A percentile compares a stretch with the other conserved stretches of the same genome.
These are phyloP conservation scores for Luperina nickerlii DNA, from an alignment of 2,888 invertebrate species.

Conservation along the genomic window DNA sequence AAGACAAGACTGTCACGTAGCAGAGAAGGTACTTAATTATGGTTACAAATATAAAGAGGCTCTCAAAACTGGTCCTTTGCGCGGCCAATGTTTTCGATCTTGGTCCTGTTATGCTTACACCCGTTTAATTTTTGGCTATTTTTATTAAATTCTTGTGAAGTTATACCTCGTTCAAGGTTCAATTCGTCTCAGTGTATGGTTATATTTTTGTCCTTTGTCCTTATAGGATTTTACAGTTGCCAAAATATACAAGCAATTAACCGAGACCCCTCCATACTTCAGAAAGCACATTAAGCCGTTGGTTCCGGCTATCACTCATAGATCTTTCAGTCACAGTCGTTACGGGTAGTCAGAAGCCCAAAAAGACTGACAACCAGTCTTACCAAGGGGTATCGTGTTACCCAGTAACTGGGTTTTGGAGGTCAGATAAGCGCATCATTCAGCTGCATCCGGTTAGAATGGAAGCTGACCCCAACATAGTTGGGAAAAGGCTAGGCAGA, in stretches of 20 bases:
- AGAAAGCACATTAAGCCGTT: not conserved
- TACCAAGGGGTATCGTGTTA: not conserved
- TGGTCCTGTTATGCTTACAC: slow-evolving; percentile 22
- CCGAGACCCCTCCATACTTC: not conserved
- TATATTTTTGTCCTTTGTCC: not conserved
- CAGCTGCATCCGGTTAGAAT: not conserved
- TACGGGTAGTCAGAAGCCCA: not conserved
- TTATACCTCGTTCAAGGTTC: not conserved
- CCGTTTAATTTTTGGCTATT: not conserved
- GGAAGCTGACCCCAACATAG: not conserved
- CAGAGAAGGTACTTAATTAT: not conserved
- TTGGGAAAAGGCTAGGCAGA: not conserved
- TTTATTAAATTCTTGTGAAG: not conserved
- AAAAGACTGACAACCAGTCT: not conserved
- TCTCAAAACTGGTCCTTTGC: slow-evolving; percentile 25
- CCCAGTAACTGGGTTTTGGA: not conserved
- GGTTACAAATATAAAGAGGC: not conserved
- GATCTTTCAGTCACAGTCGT: not conserved
- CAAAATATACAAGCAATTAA: not conserved
- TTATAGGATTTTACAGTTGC: no score
- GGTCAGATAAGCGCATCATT: not conserved
- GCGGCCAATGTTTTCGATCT: slow-evolving; percentile 10
- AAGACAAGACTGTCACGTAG: not conserved
- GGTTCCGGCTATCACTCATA: not conserved
- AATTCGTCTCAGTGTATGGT: not conserved